These are phyloP conservation scores for Anastrepha ludens DNA, from an alignment of 1,140 invertebrate genomes.

Conservation along the genomic window DNA sequence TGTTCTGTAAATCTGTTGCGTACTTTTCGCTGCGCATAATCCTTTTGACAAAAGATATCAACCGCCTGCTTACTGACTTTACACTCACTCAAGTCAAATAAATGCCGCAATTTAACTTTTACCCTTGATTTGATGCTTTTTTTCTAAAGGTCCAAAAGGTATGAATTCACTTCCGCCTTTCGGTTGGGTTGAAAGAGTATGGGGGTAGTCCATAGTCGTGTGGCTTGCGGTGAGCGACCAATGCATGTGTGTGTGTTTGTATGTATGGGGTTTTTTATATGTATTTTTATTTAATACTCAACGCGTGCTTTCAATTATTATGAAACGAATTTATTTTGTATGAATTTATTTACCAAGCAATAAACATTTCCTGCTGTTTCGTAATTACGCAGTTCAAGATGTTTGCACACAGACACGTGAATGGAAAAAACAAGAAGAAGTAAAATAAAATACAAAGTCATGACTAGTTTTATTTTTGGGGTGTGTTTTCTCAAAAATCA, in stretches of 20 bases:
- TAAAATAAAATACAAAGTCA: neutral
- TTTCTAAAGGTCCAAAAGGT: neutral
- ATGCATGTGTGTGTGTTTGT: neutral
- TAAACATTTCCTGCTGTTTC: constrained; percentile 49
- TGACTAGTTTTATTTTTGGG: constrained; percentile 22
- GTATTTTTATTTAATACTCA: constrained; percentile 17
- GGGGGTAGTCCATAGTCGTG: neutral
- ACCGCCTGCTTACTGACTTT: neutral
- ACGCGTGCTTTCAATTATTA: constrained; percentile 52
- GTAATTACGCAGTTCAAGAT: constrained; percentile 51
- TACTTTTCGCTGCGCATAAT: constrained; percentile 24
- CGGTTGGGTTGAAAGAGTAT: neutral
- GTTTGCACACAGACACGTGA: constrained; percentile 18
- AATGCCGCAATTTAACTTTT: constrained; percentile 43
- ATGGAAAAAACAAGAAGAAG: neutral
- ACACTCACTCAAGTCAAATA: neutral
- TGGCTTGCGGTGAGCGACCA: neutral
- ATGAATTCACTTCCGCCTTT: neutral
- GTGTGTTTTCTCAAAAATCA: constrained; percentile 3
- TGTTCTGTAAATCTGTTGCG: constrained; percentile 20
- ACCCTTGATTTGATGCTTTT: constrained; percentile 36
- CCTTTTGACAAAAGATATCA: constrained; percentile 12
- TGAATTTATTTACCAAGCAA: constrained; percentile 15
- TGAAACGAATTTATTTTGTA: constrained; percentile 26
- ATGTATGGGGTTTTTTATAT: neutral